Conservation (phyloP, 2,113 vertebrate species). For the Daphoenositta chrysoptera region DNA sequence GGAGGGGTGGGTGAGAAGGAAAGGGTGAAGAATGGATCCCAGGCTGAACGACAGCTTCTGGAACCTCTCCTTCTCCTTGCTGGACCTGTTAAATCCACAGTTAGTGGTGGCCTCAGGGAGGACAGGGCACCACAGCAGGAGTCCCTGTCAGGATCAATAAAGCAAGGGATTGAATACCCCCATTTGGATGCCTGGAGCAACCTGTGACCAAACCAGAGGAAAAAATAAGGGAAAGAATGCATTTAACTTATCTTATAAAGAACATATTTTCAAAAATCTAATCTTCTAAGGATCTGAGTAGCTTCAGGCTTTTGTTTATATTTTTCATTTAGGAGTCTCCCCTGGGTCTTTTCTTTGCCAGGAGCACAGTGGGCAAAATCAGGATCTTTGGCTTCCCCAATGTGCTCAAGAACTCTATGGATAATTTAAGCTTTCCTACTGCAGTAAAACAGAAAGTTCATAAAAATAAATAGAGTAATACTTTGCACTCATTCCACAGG, state of each 20-base stretch:
- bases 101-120: constrained; percentile 18
- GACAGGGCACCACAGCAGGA: constrained; percentile 20
- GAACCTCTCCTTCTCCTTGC: constrained; percentile 11
- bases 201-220: constrained; percentile 27
- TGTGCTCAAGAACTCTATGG: constrained; percentile 50
- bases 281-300: constrained; percentile 61
- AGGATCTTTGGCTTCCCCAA: constrained; percentile 47
- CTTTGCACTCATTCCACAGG: constrained; percentile 47
- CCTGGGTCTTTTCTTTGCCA: constrained; percentile 58
- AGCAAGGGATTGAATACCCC: constrained; percentile 26
- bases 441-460: constrained; percentile 49
- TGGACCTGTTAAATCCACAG: constrained; percentile 45
- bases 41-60: neutral
- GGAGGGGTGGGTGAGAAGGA: neutral
- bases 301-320: constrained; percentile 69
- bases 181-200: constrained; percentile 47
- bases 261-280: constrained; percentile 59
- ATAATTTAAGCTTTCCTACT: constrained; percentile 50
- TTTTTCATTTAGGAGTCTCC: constrained; percentile 68
- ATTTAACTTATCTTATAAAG: constrained; percentile 65
- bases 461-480: constrained; percentile 58
- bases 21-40: neutral
- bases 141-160: constrained; percentile 58
- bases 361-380: constrained; percentile 58
- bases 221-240: constrained; percentile 43